Evolutionary conservation across 2,888 invertebrate genomes (phyloP).

Genomic region (Platypus cylindrus): DNA sequence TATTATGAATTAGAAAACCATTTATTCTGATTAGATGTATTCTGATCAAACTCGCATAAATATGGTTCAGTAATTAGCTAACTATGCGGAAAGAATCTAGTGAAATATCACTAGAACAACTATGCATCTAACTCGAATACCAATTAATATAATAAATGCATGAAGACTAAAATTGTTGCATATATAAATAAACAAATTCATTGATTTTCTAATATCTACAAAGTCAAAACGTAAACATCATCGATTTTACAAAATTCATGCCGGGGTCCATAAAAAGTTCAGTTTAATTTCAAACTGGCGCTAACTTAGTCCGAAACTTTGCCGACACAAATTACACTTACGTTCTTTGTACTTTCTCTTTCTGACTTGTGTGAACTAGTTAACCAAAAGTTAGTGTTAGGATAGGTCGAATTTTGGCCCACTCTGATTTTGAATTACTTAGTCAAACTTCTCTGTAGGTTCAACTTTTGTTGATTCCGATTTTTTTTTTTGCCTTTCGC

Average conservation of each 20-base stretch:
- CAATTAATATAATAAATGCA: too few species aligned
- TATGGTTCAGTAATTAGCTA: too few species aligned
- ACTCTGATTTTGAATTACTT: too few species aligned
- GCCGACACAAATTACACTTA: constrained; percentile 36
- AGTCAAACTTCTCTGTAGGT: not conserved
- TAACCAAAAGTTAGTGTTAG: constrained; percentile 30
- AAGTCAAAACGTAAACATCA: constrained; percentile 32
- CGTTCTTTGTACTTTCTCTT: constrained; percentile 36
- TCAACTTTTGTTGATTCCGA: not conserved
- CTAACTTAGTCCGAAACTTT: constrained; percentile 35
- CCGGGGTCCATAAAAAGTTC: constrained; percentile 34
- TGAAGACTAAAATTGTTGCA: too few species aligned
- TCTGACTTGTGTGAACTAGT: constrained; percentile 35
- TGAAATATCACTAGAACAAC: too few species aligned
- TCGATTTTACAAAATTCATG: constrained; percentile 36
- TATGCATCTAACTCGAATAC: too few species aligned
- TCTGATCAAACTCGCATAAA: too few species aligned
- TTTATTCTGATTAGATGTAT: too few species aligned
- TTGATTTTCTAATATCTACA: constrained; percentile 11
- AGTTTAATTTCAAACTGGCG: constrained; percentile 34
- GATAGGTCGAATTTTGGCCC: constrained; percentile 33
- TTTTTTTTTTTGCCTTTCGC: not conserved
- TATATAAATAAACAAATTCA: too few species aligned
- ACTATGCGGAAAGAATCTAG: too few species aligned
- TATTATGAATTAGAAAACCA: too few species aligned